These are phyloP conservation scores for Porites cylindrica DNA, from an alignment of 92 coral and sea anemone species.

Conservation along the genomic window DNA sequence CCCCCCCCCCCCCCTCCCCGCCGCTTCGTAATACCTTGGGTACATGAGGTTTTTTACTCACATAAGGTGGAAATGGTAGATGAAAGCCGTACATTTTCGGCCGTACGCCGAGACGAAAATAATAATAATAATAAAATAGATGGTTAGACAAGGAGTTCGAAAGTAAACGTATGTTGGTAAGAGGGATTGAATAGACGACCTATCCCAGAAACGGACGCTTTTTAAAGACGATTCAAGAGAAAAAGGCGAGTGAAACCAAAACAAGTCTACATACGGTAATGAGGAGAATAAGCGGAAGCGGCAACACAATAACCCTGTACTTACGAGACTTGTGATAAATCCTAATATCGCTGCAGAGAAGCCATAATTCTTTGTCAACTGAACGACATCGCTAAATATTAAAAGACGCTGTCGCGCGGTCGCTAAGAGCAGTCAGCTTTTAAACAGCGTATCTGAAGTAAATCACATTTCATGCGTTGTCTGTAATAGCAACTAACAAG, in stretches of 20 bases:
- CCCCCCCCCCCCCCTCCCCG: no score
- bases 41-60: no score
- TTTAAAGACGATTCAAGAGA: not conserved
- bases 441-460: not conserved
- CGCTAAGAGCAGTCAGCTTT: constrained; percentile 5
- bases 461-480: not conserved
- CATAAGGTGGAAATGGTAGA: no score
- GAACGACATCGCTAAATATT: not conserved
- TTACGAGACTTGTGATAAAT: not conserved
- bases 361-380: constrained; percentile 4
- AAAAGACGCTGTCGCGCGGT: not conserved
- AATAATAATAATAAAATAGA: no score
- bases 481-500: not conserved
- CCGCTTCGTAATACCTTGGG: no score
- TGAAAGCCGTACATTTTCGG: no score
- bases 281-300: not conserved
- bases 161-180: no score
- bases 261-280: not conserved
- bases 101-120: no score
- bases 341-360: not conserved
- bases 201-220: not conserved
- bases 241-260: not conserved
- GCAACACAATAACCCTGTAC: not conserved
- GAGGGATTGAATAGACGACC: no score
- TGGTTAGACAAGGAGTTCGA: no score